Percentiles rank a stretch among this genome's conserved stretches.
These are phyloP conservation scores for Junonia oenone DNA, from an alignment of 2,888 invertebrate genomes.

Conservation along the genomic window DNA sequence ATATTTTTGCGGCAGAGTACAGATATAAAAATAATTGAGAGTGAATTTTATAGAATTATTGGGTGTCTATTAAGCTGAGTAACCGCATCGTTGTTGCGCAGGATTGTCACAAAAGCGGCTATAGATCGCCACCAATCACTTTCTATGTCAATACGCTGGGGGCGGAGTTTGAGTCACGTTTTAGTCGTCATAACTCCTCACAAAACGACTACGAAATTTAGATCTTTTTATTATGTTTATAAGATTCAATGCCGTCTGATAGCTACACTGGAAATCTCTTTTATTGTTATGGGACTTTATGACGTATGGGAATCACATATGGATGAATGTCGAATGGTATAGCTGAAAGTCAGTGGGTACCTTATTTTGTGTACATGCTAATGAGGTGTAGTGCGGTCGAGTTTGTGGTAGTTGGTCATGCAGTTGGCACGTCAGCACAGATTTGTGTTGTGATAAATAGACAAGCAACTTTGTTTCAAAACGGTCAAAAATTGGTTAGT, in stretches of 20 bases:
- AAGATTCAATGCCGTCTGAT: constrained; percentile 36
- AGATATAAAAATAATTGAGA: constrained; percentile 19
- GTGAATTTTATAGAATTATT: constrained; percentile 28
- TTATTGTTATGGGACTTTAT: constrained; percentile 35
- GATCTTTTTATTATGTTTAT: constrained; percentile 30
- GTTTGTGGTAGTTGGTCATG: constrained; percentile 73
- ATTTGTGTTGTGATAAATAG: constrained; percentile 60
- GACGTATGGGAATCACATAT: constrained; percentile 38
- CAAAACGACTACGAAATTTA: constrained; percentile 29
- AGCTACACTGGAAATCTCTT: constrained; percentile 25
- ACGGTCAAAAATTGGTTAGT: constrained; percentile 6
- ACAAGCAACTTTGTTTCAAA: constrained; percentile 31
- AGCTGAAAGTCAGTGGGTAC: constrained; percentile 50
- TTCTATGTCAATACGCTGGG: constrained; percentile 58
- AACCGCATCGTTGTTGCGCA: constrained; percentile 63
- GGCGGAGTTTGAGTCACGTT: constrained; percentile 55
- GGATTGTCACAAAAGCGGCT: constrained; percentile 56
- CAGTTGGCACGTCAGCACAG: constrained; percentile 70
- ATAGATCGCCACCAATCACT: constrained; percentile 59
- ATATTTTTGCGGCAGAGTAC: constrained; percentile 22
- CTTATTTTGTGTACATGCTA: constrained; percentile 69
- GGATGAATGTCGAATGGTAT: constrained; percentile 38
- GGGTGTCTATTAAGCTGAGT: constrained; percentile 40
- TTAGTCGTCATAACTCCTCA: constrained; percentile 31
- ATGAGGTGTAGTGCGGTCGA: constrained; percentile 68